Evolutionary conservation across 2,797 vertebrate species (phyloP), one percentile per base, ranked within the genome.

Genomic region (Tympanoctomys barrerae): DNA sequence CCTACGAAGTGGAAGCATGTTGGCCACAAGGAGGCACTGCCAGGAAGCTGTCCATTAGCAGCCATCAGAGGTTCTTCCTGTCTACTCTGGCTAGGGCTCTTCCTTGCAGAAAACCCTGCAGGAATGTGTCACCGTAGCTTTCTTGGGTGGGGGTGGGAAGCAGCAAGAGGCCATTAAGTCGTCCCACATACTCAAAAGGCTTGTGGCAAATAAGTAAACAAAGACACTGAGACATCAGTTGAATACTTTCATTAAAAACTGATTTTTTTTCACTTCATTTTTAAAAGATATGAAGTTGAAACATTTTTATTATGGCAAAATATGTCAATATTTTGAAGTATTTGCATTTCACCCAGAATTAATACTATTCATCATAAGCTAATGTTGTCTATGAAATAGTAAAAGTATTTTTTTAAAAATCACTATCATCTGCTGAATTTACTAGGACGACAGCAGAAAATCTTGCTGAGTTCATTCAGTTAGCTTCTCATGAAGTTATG

Each of bases 191-290:
- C 42, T 89, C 12, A 81, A 90, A 78, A 70, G 26, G 13, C 5
- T 77, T 9, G 42, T 52, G 36, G 81, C 81, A 85, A 85, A 39
- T 59, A 54, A 96, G 80, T 66, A 80, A 11, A 96, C n/a, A 7
- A 83, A 83, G 75, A 82, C 80, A 10, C n/a, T 12, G 80, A 83
- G 75, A 82, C 80, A 8, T 86, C 39, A 89, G 22, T 49, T 79
- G 46, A 7, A 2, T 68, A 68, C 91, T 83, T 92, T 94, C 7
- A 70, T 93, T 70, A 82, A 62, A 28, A 19, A 59, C 31, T 89
- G 31, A 52, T 39, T 26, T 90, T 93, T 93, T 54, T 66, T 28
- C 49, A 66, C 13, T 26, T 39, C 28, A 7, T 16, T 92, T 85
- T 70, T 24, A 22, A 80, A 80, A 10, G 57, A 62, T 90, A 93